Base-by-base conservation (phyloP, 1,140 invertebrate species). In the Sarcophaga bullata region DNA sequence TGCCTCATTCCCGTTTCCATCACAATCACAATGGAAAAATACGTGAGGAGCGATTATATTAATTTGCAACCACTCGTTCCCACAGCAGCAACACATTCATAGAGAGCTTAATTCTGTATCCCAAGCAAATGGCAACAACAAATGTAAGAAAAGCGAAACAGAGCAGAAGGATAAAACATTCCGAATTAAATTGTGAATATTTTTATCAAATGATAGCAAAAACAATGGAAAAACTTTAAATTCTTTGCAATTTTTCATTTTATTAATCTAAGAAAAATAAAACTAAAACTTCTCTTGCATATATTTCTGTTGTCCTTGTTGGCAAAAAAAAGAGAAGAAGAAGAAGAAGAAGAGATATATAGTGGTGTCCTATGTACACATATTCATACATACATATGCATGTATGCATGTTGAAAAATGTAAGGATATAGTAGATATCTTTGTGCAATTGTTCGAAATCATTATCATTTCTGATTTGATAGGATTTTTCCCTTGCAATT, bases 391-490 rank as follows among this genome's bases (percentile, higher is more conserved):
- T 68, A 62, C n/a, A 15, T 62, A n/a, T 62, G 10, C 54, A n/a
- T 37, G n/a, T 78, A 19, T 17, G 75, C 50, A 52, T 50, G 75
- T 78, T 15, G n/a, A 15, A 7, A 48, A 52, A 17, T 50, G 75
- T 52, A 50, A 25, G 75, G 17, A 15, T 25, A 49, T n/a, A 49
- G 7, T n/a, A n/a, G 25, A 8, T 1, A 8, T 25, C 6, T 48
- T 15, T 48, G 75, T 50, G 75, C 7, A 46, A 9, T 15, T n/a
- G 2, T 46, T 80, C 84, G 84, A 84, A 84, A 87, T 85, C 83
- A 84, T 76, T 87, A 86, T 87, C 87, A 88, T 85, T 82, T 84
- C 82, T 86, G 85, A 86, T 84, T 86, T 49, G 80, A 81, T 81
- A 62, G 80, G n/a, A 54, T 62, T 49, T 68, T 78, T 78, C 54